Conservation (phyloP, 2,888 invertebrate genomes). For the Zygogramma bicolorata region DNA sequence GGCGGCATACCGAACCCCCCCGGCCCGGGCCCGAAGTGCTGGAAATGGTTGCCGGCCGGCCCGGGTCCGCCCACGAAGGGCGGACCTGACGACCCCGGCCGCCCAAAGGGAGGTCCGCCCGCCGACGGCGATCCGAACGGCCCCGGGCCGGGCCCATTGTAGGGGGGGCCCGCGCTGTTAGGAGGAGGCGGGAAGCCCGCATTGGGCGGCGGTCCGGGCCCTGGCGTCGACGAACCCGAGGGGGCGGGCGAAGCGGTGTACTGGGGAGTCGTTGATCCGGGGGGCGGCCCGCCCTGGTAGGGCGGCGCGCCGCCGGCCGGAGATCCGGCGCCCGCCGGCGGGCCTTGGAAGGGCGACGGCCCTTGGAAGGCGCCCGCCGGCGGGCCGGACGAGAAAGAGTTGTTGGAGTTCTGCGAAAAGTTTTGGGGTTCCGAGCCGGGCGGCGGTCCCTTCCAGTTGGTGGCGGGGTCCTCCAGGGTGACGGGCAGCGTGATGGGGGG, state of each 20-base stretch:
- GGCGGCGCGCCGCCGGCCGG: constrained; percentile 76
- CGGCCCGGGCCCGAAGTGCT: constrained; percentile 72
- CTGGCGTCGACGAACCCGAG: constrained; percentile 85
- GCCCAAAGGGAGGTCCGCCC: constrained; percentile 73
- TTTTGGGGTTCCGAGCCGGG: constrained; percentile 76
- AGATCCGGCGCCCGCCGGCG: constrained; percentile 81
- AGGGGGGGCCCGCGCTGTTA: constrained; percentile 73
- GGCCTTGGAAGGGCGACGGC: constrained; percentile 73
- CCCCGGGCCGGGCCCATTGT: constrained; percentile 68
- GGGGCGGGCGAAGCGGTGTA: constrained; percentile 90
- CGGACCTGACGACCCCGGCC: constrained; percentile 77
- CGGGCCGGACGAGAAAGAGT: constrained; percentile 74
- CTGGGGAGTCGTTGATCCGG: constrained; percentile 83
- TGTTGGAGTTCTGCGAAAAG: constrained; percentile 73
- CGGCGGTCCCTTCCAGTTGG: constrained; percentile 85
- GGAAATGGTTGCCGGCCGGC: constrained; percentile 77
- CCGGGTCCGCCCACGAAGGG: constrained; percentile 75
- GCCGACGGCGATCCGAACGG: constrained; percentile 77
- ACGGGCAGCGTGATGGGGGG: constrained; percentile 77
- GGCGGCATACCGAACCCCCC: constrained; percentile 78
- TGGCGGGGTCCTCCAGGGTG: constrained; percentile 81
- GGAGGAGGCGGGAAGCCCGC: constrained; percentile 71
- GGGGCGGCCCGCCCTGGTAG: constrained; percentile 78
- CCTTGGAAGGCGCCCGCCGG: constrained; percentile 65
- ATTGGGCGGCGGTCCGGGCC: constrained; percentile 69